Percentiles rank a stretch among this genome's conserved stretches.
Conservation (phyloP, 2,113 vertebrate species). For the Pyxicephalus adspersus region DNA sequence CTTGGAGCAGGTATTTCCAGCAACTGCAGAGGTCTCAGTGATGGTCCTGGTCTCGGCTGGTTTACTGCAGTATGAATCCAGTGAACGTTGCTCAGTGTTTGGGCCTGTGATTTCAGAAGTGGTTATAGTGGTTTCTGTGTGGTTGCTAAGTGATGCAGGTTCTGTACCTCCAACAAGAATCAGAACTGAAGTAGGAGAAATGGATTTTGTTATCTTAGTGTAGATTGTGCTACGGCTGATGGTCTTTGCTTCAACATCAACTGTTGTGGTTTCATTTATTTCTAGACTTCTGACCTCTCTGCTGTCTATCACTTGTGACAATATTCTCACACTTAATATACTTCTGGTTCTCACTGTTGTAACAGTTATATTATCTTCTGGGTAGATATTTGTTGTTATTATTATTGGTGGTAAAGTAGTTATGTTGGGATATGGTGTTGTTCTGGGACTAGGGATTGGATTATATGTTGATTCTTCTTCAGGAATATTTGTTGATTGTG, state of each 20-base stretch:
- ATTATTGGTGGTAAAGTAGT: neutral
- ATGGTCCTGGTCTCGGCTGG: conserved; percentile 32
- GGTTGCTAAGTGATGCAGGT: neutral
- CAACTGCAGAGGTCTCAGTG: conserved; percentile 15
- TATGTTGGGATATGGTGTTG: neutral
- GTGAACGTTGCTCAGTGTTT: neutral
- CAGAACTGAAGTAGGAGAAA: conserved; percentile 29
- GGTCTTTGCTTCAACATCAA: conserved; percentile 26
- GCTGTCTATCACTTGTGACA: conserved; percentile 17
- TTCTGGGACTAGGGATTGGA: neutral
- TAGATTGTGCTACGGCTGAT: conserved; percentile 24
- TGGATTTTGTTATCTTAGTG: conserved; percentile 10
- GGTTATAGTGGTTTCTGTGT: neutral
- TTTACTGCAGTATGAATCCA: conserved; percentile 16
- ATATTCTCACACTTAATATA: conserved; percentile 11
- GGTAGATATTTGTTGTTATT: neutral
- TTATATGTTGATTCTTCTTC: neutral
- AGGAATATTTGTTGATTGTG: neutral
- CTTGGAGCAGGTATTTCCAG: conserved; percentile 44
- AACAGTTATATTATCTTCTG: conserved; percentile 37
- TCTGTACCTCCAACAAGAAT: conserved; percentile 2
- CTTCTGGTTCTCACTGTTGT: conserved; percentile 14
- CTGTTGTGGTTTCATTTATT: conserved; percentile 38
- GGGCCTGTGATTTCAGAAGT: conserved; percentile 40
- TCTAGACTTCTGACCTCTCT: conserved; percentile 35